Conservation (phyloP, 2,113 vertebrate species). For the Chloropsis cyanopogon region DNA sequence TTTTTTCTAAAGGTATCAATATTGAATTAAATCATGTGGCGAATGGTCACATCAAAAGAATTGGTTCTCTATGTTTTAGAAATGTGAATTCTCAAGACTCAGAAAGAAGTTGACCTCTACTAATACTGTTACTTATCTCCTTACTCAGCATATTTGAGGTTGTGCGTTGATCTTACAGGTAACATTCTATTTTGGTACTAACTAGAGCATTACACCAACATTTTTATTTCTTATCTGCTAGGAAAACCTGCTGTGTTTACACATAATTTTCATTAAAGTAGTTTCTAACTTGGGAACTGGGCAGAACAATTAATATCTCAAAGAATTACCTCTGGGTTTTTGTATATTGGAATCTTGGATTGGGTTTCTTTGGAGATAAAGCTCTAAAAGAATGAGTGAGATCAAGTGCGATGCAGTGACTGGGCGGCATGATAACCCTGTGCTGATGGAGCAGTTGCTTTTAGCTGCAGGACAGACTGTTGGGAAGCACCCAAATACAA, state of each 20-base stretch:
- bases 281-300: background rate
- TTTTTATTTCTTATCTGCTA: background rate
- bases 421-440: background rate
- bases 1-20: background rate
- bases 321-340: background rate
- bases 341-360: background rate
- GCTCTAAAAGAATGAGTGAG: background rate
- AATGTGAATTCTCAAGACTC: background rate
- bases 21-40: background rate
- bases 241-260: background rate
- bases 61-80: background rate
- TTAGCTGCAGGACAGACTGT: background rate
- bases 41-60: background rate
- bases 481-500: background rate
- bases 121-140: background rate
- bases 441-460: background rate
- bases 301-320: background rate
- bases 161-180: background rate
- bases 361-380: background rate
- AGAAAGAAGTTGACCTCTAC: background rate
- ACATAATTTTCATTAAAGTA: background rate
- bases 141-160: background rate
- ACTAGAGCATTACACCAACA: background rate
- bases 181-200: background rate
- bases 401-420: accelerated